Conservation (phyloP, 2,888 invertebrate species). For the Metopia argyrocephala region DNA sequence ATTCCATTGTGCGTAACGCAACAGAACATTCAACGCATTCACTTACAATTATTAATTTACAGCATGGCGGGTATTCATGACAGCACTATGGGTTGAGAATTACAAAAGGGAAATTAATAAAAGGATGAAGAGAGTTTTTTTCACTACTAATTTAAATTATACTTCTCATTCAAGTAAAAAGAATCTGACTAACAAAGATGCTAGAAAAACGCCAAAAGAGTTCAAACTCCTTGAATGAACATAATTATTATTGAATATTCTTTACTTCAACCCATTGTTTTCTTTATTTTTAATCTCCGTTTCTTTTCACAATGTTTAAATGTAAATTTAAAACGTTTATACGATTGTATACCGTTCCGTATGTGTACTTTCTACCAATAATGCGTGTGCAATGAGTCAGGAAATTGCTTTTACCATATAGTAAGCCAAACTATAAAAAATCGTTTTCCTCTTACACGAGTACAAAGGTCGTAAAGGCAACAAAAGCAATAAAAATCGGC, state of each 20-base stretch:
- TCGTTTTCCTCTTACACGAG: conserved; percentile 18
- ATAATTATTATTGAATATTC: no score
- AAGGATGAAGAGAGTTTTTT: no score
- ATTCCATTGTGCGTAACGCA: conserved; percentile 57
- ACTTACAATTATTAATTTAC: conserved; percentile 12
- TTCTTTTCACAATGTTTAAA: neutral
- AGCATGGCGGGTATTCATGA: neutral
- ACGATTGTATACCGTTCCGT: neutral
- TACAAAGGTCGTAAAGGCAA: conserved; percentile 24
- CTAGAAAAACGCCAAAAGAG: no score
- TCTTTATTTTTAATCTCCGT: neutral
- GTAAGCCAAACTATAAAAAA: conserved; percentile 40
- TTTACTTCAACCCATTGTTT: conserved; percentile 23
- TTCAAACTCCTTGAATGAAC: no score
- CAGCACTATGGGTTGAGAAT: conserved; percentile 6
- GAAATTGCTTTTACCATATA: conserved; percentile 60
- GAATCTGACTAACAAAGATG: neutral
- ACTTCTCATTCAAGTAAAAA: no score
- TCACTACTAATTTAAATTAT: no score
- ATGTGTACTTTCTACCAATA: conserved; percentile 34
- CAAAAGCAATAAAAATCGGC: neutral
- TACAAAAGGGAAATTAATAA: no score
- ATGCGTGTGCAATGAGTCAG: conserved; percentile 65
- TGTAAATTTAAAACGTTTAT: conserved; percentile 18
- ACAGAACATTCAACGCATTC: conserved; percentile 3